A percentile compares a stretch with the other conserved stretches of the same genome.
Evolutionary conservation across 2,113 vertebrate genomes (phyloP).

Genomic region (Lasiurus borealis): DNA sequence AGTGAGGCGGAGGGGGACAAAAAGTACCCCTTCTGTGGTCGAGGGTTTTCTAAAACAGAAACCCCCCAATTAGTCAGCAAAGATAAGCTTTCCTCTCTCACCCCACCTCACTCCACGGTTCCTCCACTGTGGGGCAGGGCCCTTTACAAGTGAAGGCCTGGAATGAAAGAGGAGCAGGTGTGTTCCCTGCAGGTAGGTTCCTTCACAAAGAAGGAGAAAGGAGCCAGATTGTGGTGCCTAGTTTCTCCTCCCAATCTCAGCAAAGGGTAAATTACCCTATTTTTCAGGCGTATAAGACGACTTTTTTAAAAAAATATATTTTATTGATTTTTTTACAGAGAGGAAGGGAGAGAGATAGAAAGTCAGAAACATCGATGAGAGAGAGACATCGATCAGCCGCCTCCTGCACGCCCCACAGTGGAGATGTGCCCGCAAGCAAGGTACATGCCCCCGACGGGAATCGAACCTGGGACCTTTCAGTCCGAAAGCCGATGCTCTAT

Average conservation of each 20-base stretch:
- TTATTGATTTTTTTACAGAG: too few species aligned
- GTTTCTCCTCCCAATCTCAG: background rate
- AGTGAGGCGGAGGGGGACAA: background rate
- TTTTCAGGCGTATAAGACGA: too few species aligned
- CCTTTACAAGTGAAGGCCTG: background rate
- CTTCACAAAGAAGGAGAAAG: background rate
- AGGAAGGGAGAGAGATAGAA: too few species aligned
- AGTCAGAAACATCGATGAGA: too few species aligned
- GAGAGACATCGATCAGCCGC: too few species aligned
- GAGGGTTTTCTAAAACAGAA: background rate
- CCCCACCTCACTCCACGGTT: rapidly evolving
- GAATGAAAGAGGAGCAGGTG: background rate
- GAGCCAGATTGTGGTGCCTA: background rate
- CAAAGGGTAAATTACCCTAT: background rate
- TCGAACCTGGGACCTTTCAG: too few species aligned
- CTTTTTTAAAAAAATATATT: too few species aligned
- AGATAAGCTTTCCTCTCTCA: background rate
- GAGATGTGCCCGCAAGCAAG: too few species aligned
- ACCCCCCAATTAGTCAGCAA: background rate
- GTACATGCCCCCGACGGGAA: too few species aligned
- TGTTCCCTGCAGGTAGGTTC: background rate
- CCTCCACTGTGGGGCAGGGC: background rate
- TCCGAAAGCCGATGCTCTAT: too few species aligned
- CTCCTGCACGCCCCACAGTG: too few species aligned
- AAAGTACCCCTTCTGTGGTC: conserved; percentile 10